phyloP scores from a whole-genome alignment of 2,888 invertebrate species.

The Flabesymbios commensalis region DNA sequence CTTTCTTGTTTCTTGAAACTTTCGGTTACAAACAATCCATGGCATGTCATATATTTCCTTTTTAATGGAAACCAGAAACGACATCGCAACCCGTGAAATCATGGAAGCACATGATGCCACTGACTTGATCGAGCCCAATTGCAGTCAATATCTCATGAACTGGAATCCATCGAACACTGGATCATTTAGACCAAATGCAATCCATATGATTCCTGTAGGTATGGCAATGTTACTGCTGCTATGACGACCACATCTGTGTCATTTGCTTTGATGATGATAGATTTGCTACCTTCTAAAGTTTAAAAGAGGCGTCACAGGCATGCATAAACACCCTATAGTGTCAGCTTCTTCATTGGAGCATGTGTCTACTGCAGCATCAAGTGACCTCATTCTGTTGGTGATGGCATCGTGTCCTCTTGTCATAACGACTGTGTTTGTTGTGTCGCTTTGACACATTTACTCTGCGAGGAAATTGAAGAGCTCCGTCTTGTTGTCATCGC shows the following conservation, averaged over 20 bases:
- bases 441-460: conserved; percentile 8
- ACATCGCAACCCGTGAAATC: conserved; percentile 39
- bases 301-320: conserved; percentile 17
- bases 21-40: no score
- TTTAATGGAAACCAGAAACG: conserved; percentile 32
- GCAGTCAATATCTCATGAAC: conserved; percentile 26
- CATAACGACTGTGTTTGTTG: conserved; percentile 19
- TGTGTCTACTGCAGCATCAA: conserved; percentile 7
- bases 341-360: conserved; percentile 34
- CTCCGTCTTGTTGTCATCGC: conserved; percentile 11
- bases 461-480: conserved; percentile 30
- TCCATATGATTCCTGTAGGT: conserved; percentile 11
- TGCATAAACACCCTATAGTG: conserved; percentile 22
- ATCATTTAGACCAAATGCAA: no score
- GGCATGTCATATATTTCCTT: conserved; percentile 36
- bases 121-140: conserved; percentile 25
- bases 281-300: conserved; percentile 10
- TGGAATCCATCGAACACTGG: conserved; percentile 29
- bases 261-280: conserved; percentile 16
- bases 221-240: conserved; percentile 7
- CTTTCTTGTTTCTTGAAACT: no score
- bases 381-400: conserved; percentile 3
- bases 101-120: conserved; percentile 31
- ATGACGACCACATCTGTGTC: conserved; percentile 21
- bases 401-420: conserved; percentile 26